phyloP scores from a whole-genome alignment of 2,113 vertebrate genomes.

The Scomber scombrus region DNA sequence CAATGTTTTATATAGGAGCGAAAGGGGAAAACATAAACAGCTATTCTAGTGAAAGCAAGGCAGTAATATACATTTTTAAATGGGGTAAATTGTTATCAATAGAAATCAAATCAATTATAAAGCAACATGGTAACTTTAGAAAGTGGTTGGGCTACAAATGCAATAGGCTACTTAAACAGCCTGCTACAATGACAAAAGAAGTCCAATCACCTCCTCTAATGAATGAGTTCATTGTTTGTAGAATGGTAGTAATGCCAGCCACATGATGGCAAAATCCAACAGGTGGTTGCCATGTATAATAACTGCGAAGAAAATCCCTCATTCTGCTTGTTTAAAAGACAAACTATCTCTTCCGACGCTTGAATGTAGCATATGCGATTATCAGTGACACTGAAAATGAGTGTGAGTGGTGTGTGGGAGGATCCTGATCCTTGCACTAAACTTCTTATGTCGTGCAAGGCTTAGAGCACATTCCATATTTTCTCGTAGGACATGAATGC shows the following conservation, averaged over 20 bases:
- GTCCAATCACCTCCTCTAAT: no score
- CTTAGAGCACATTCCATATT: background rate
- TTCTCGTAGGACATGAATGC: conserved; percentile 40
- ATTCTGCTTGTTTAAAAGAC: background rate
- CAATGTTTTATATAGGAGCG: no score
- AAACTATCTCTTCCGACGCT: fast-evolving
- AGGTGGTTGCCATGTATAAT: conserved; percentile 1
- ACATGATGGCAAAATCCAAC: conserved; percentile 28
- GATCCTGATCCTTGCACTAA: background rate
- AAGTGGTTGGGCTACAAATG: background rate
- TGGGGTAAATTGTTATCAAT: background rate
- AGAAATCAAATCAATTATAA: background rate
- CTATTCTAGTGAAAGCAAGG: no score
- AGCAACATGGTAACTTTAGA: background rate
- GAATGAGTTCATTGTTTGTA: background rate
- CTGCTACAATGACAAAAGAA: background rate
- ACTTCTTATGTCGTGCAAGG: background rate
- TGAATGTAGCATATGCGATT: background rate
- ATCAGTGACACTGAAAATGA: background rate
- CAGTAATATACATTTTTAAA: background rate
- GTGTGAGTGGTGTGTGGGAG: no score
- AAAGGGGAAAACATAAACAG: no score
- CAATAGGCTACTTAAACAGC: background rate
- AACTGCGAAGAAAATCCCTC: background rate
- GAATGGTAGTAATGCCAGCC: background rate